Percentiles rank a stretch among this genome's conserved stretches.
Evolutionary conservation across 2,113 vertebrate genomes (phyloP).

Genomic region (Synodontis membranacea): DNA sequence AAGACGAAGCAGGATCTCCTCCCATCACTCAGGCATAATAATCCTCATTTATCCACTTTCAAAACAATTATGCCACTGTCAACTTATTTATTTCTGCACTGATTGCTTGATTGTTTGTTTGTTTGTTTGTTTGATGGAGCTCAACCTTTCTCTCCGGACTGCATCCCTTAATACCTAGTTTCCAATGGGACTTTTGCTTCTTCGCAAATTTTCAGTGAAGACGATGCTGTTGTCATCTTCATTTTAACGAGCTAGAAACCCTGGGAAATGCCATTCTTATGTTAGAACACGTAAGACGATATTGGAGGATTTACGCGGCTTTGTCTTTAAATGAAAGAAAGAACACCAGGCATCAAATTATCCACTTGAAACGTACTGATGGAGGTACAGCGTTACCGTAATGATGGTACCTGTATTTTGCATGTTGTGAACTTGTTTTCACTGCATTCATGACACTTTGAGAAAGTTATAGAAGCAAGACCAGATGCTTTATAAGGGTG

Average conservation of each 20-base stretch:
- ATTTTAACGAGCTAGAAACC: neutral
- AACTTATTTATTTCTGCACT: neutral
- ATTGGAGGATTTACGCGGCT: neutral
- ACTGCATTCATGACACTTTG: too few species aligned
- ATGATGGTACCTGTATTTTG: too few species aligned
- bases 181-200: neutral
- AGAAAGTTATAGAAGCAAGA: neutral
- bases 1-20: neutral
- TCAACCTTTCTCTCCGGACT: neutral
- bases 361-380: too few species aligned
- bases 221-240: too few species aligned
- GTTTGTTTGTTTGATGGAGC: slow-evolving; percentile 9
- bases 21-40: slow-evolving; percentile 30
- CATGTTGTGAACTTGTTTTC: too few species aligned
- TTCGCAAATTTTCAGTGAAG: neutral
- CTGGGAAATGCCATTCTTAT: neutral
- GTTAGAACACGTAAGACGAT: neutral
- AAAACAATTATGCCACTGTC: neutral
- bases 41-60: slow-evolving; percentile 9
- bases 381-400: too few species aligned
- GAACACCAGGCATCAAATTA: too few species aligned
- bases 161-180: neutral
- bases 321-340: neutral
- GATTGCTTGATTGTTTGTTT: slow-evolving; percentile 19
- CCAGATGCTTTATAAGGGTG: neutral